phyloP scores from a whole-genome alignment of 2,113 vertebrate species.

The Tachysurus vachellii region DNA sequence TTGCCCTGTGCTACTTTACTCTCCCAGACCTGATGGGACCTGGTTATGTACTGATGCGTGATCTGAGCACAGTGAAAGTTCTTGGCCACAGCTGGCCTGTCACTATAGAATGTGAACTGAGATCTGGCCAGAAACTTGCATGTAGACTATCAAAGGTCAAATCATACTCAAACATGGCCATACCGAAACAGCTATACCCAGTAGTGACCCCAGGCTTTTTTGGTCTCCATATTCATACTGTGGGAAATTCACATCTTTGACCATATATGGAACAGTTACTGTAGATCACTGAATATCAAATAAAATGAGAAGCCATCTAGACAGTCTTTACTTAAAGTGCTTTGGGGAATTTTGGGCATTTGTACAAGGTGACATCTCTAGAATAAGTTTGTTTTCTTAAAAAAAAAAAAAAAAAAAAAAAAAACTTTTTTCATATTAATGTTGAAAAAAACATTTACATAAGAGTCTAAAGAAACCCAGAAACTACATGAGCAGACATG shows the following conservation, averaged over 20 bases:
- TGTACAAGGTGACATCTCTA: not conserved
- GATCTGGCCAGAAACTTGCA: constrained; percentile 17
- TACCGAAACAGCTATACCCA: constrained; percentile 25
- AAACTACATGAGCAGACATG: constrained; percentile 9
- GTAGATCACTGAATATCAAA: constrained; percentile 35
- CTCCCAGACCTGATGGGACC: constrained; percentile 23
- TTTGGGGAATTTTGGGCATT: constrained; percentile 17
- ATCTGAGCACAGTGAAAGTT: constrained; percentile 16
- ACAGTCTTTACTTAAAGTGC: not conserved
- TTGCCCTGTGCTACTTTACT: not conserved
- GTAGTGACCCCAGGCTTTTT: constrained; percentile 32
- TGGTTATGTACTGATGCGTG: not conserved
- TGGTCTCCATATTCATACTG: constrained; percentile 43
- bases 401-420: not conserved
- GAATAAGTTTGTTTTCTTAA: not conserved
- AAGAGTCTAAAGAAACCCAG: not conserved
- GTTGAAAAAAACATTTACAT: not conserved
- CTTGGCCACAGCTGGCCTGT: constrained; percentile 23
- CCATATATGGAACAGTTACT: constrained; percentile 48
- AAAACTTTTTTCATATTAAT: not conserved
- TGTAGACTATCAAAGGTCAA: constrained; percentile 19
- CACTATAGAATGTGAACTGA: constrained; percentile 33
- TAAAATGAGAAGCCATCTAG: not conserved
- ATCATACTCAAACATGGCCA: constrained; percentile 40
- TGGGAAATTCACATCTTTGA: constrained; percentile 46